These are phyloP conservation scores for Apotomis capreana DNA, from an alignment of 2,888 invertebrate genomes.

Conservation along the genomic window DNA sequence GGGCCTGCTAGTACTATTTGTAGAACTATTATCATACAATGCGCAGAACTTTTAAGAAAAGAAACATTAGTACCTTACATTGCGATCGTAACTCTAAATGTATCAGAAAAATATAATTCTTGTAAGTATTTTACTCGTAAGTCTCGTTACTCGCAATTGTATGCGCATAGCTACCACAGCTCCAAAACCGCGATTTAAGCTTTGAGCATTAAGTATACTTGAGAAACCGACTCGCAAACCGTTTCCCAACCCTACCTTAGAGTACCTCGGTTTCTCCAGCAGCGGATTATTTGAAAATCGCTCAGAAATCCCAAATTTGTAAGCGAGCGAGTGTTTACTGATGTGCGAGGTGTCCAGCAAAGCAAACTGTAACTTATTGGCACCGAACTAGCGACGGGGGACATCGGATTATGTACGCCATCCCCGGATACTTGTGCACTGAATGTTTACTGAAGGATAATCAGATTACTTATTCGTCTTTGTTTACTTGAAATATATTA, in stretches of 20 bases:
- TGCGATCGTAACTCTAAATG: no score
- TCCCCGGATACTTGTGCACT: constrained; percentile 21
- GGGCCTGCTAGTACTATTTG: no score
- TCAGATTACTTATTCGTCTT: constrained; percentile 28
- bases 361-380: constrained; percentile 42
- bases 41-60: no score
- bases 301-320: constrained; percentile 36
- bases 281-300: constrained; percentile 38
- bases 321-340: constrained; percentile 45
- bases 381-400: constrained; percentile 38
- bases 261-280: constrained; percentile 26
- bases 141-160: no score
- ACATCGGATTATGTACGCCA: constrained; percentile 36
- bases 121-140: no score
- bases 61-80: no score
- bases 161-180: no score
- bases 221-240: neutral
- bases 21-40: no score
- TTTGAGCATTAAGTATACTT: neutral
- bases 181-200: neutral
- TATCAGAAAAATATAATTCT: no score
- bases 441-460: constrained; percentile 37
- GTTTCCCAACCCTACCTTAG: constrained; percentile 5
- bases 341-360: constrained; percentile 31
- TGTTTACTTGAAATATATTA: constrained; percentile 33